Evolutionary conservation across 2,888 invertebrate species (phyloP).

Genomic region (Melinopterus prodromus): DNA sequence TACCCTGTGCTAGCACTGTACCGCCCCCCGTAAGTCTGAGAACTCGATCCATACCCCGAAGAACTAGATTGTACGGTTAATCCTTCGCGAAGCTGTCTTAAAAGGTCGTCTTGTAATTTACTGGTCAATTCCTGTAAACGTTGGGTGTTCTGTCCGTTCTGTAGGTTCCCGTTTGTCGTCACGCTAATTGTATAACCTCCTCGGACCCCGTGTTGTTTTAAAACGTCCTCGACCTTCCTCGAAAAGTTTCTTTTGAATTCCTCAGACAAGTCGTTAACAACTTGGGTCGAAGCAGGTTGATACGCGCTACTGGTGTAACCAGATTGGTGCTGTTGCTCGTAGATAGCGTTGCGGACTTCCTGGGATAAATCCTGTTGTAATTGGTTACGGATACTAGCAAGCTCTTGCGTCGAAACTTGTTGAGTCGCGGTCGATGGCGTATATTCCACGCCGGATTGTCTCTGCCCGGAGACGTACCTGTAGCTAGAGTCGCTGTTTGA

Average conservation of each 20-base stretch:
- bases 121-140: conserved; percentile 51
- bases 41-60: not conserved
- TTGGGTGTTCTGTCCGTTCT: conserved; percentile 44
- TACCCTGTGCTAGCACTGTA: not conserved
- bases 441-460: conserved; percentile 33
- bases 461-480: conserved; percentile 12
- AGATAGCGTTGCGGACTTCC: conserved; percentile 52
- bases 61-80: conserved; percentile 34
- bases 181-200: conserved; percentile 45
- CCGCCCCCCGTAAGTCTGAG: not conserved
- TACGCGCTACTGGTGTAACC: conserved; percentile 15
- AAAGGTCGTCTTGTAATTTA: conserved; percentile 53
- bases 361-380: conserved; percentile 47
- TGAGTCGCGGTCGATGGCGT: conserved; percentile 11
- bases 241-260: conserved; percentile 56
- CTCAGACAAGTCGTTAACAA: conserved; percentile 51
- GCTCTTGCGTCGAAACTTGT: conserved; percentile 32
- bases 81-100: conserved; percentile 55
- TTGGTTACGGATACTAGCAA: conserved; percentile 39
- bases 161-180: conserved; percentile 42
- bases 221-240: conserved; percentile 48
- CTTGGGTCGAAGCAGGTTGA: conserved; percentile 39
- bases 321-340: conserved; percentile 39
- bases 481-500: conserved; percentile 22
- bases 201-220: conserved; percentile 45